phyloP scores from a whole-genome alignment of 2,113 vertebrate genomes.

The Carollia perspicillata region DNA sequence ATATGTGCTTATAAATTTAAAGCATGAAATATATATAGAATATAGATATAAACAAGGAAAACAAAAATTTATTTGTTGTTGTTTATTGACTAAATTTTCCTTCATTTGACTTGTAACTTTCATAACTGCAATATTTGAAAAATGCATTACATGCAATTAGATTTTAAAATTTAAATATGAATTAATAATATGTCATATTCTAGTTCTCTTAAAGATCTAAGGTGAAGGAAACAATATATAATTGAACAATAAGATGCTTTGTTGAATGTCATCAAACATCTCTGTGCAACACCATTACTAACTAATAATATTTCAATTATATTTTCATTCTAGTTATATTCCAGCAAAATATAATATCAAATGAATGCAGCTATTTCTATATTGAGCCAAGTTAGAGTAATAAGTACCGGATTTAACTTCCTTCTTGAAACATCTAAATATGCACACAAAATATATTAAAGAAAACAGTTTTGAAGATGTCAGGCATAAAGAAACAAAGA shows the following conservation, averaged over 20 bases:
- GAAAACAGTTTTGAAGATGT: not conserved
- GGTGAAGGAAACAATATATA: not conserved
- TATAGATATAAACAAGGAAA: not conserved
- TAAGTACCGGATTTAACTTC: not conserved
- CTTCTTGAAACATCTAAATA: not conserved
- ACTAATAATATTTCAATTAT: not conserved
- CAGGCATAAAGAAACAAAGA: not conserved
- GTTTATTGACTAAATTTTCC: not conserved
- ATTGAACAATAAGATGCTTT: not conserved
- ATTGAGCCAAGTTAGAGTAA: not conserved
- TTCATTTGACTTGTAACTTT: not conserved
- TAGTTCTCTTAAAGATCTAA: not conserved
- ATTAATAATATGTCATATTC: not conserved
- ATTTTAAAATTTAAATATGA: not conserved
- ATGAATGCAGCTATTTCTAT: not conserved
- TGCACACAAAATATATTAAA: not conserved
- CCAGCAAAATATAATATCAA: not conserved
- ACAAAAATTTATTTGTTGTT: not conserved
- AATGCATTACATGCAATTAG: not conserved
- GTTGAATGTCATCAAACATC: not conserved
- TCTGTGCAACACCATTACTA: not conserved
- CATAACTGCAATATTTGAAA: not conserved
- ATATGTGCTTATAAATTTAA: not conserved
- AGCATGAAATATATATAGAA: not conserved
- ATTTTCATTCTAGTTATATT: not conserved